Conservation (phyloP, 2,113 vertebrate species). For the Dascyllus trimaculatus region DNA sequence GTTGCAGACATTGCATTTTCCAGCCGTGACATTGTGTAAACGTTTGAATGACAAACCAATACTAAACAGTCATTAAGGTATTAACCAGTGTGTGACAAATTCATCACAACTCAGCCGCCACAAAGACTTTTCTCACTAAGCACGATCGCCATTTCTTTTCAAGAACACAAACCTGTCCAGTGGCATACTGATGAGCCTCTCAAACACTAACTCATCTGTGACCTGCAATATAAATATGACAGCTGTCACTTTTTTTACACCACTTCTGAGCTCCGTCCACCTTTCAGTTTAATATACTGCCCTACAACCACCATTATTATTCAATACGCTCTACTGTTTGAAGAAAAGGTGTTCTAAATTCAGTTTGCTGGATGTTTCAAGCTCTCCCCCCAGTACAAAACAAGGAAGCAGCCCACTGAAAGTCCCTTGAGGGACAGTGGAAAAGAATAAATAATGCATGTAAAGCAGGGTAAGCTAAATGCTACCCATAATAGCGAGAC, state of each 20-base stretch:
- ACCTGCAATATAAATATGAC: not conserved
- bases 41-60: slow-evolving; percentile 29
- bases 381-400: slow-evolving; percentile 36
- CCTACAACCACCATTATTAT: not conserved
- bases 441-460: slow-evolving; percentile 78
- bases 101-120: not conserved
- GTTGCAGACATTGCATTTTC: not conserved
- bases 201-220: not conserved
- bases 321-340: not conserved
- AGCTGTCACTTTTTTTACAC: not conserved
- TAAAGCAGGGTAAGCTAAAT: slow-evolving; percentile 29
- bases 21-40: not conserved
- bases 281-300: not conserved
- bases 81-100: not conserved
- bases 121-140: not conserved
- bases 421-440: slow-evolving; percentile 44
- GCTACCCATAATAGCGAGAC: slow-evolving; percentile 23
- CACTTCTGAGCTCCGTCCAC: not conserved
- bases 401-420: slow-evolving; percentile 49
- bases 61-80: not conserved
- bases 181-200: slow-evolving; percentile 19
- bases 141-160: not conserved
- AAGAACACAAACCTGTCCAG: slow-evolving; percentile 15
- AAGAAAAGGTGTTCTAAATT: not conserved
- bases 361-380: not conserved